These are phyloP conservation scores for Lasioglossum zephyrum DNA, from an alignment of 2,888 invertebrate genomes.

Conservation along the genomic window DNA sequence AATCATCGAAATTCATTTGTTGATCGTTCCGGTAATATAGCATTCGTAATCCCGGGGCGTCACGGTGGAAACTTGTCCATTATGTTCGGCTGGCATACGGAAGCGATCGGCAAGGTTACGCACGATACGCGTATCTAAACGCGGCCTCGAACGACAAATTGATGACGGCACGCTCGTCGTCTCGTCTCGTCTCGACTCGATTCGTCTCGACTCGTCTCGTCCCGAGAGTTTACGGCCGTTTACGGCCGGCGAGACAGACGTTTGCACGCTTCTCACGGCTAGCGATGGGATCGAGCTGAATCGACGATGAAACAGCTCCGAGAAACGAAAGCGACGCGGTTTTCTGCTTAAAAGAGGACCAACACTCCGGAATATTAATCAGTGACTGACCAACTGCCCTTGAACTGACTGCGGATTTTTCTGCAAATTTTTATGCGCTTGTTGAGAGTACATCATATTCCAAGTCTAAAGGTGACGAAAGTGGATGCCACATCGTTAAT, in stretches of 20 bases:
- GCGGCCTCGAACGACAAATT: conserved; percentile 61
- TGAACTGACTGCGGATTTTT: neutral
- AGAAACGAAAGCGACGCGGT: neutral
- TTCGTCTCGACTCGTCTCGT: conserved; percentile 36
- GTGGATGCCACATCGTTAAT: neutral
- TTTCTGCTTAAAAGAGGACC: neutral
- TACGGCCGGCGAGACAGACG: conserved; percentile 21
- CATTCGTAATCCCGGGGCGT: conserved; percentile 46
- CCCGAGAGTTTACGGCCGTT: conserved; percentile 57
- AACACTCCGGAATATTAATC: neutral
- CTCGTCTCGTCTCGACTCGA: conserved; percentile 22
- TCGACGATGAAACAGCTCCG: neutral
- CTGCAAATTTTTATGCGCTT: neutral
- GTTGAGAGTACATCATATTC: neutral
- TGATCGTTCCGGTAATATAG: conserved; percentile 10
- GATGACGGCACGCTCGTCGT: conserved; percentile 52
- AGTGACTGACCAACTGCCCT: neutral
- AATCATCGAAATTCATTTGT: conserved; percentile 9
- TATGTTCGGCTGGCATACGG: conserved; percentile 53
- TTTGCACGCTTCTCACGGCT: conserved; percentile 22
- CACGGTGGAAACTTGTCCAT: conserved; percentile 41
- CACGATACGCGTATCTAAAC: conserved; percentile 55
- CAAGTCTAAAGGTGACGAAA: neutral
- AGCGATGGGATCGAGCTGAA: conserved; percentile 26
- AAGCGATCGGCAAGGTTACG: conserved; percentile 60